Evolutionary conservation across 2,888 invertebrate genomes (phyloP).

Genomic region (Lithophane semibrunnea): DNA sequence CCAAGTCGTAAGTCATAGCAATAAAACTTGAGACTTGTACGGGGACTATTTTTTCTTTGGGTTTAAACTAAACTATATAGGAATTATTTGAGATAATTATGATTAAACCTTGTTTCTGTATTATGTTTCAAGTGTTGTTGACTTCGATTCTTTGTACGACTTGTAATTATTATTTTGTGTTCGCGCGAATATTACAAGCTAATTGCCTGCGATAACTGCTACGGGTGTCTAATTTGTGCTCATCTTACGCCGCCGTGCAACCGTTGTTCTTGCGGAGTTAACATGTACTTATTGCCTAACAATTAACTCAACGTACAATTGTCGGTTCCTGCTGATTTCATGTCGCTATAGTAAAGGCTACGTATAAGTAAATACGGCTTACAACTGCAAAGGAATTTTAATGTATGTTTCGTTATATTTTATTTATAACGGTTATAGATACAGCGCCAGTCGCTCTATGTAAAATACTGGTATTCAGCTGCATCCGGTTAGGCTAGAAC

Average conservation of each 20-base stretch:
- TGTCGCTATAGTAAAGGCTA: background rate
- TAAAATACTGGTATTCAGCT: no score
- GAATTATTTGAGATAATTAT: background rate
- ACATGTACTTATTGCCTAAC: background rate
- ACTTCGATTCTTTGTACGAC: background rate
- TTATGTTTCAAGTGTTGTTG: background rate
- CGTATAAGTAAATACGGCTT: no score
- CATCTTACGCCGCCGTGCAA: background rate
- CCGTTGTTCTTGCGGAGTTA: background rate
- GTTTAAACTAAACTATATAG: background rate
- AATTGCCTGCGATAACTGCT: background rate
- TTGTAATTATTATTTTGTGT: background rate
- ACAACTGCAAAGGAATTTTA: background rate
- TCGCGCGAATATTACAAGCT: background rate
- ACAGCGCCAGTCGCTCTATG: no score
- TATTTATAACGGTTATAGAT: no score
- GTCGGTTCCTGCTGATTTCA: background rate
- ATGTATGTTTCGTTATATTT: background rate
- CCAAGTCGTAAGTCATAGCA: constrained; percentile 21
- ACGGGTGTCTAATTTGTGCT: background rate
- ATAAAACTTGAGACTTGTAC: background rate
- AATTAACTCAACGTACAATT: no score
- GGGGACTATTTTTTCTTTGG: background rate
- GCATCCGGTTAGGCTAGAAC: no score
- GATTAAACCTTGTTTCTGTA: background rate